Percentiles rank a stretch among this genome's conserved stretches.
Conservation (phyloP, 1,140 invertebrate genomes). For the Campodea augens region DNA sequence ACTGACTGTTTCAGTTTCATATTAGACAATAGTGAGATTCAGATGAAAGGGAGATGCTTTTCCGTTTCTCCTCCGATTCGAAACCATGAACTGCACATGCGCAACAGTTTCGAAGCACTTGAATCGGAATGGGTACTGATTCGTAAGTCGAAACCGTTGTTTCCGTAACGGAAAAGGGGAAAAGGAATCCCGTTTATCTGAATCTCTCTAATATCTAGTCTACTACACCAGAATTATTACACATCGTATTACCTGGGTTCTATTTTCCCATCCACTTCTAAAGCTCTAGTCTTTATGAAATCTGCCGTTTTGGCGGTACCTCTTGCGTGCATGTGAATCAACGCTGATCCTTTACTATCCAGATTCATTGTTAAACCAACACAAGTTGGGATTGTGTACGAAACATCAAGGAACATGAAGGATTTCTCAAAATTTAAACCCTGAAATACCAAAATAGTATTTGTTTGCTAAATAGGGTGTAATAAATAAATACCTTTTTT, state of each 20-base stretch:
- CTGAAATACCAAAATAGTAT: not conserved
- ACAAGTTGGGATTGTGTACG: not conserved
- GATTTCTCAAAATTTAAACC: not conserved
- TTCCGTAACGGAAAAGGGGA: no score
- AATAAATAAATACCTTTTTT: constrained; percentile 32
- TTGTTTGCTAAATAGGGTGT: not conserved
- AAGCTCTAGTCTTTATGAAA: not conserved
- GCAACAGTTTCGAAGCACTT: no score
- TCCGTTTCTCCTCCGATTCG: no score
- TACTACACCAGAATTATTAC: no score
- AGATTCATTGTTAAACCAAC: not conserved
- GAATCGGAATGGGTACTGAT: no score
- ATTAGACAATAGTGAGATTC: no score
- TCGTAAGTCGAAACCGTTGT: no score
- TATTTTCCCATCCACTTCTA: not conserved
- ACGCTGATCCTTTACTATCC: not conserved
- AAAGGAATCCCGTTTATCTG: no score
- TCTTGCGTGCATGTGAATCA: not conserved
- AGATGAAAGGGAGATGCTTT: no score
- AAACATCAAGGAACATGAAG: not conserved
- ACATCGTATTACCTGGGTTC: not conserved
- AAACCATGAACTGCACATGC: no score
- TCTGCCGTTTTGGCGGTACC: not conserved
- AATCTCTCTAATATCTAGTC: no score
- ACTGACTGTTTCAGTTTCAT: no score